Percentiles rank a stretch among this genome's conserved stretches.
Evolutionary conservation across 2,113 vertebrate species (phyloP).

Genomic region (Callorhinus ursinus): DNA sequence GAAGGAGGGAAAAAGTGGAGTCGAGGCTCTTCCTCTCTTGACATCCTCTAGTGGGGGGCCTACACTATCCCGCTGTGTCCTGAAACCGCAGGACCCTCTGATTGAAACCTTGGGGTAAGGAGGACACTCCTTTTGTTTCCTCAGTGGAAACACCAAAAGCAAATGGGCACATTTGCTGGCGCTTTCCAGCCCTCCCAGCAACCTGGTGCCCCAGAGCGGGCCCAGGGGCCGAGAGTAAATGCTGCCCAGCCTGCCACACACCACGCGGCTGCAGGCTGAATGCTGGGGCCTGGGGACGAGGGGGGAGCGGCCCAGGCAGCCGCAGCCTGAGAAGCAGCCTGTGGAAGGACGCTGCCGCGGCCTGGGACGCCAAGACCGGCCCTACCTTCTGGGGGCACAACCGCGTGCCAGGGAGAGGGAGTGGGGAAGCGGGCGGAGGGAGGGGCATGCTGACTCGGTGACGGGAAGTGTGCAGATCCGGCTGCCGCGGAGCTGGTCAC

Average conservation of each 20-base stretch:
- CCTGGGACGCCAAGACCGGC: fast-evolving
- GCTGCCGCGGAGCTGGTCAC: neutral
- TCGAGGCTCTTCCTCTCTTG: neutral
- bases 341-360: neutral
- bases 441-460: fast-evolving
- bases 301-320: neutral
- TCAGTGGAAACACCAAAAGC: neutral
- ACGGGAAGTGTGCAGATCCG: fast-evolving
- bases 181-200: neutral
- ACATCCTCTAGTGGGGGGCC: neutral
- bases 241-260: no score
- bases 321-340: neutral
- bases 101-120: neutral
- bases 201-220: neutral
- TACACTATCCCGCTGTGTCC: neutral
- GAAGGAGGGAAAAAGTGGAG: neutral
- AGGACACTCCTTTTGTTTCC: neutral
- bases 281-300: neutral
- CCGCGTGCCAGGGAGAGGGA: fast-evolving
- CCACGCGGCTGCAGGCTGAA: neutral
- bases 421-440: neutral
- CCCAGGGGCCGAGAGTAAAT: fast-evolving
- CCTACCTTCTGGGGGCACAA: neutral
- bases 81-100: neutral
- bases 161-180: neutral